Base-by-base conservation (phyloP, 64 coral and sea anemone genomes). In the Montipora foliosa region DNA sequence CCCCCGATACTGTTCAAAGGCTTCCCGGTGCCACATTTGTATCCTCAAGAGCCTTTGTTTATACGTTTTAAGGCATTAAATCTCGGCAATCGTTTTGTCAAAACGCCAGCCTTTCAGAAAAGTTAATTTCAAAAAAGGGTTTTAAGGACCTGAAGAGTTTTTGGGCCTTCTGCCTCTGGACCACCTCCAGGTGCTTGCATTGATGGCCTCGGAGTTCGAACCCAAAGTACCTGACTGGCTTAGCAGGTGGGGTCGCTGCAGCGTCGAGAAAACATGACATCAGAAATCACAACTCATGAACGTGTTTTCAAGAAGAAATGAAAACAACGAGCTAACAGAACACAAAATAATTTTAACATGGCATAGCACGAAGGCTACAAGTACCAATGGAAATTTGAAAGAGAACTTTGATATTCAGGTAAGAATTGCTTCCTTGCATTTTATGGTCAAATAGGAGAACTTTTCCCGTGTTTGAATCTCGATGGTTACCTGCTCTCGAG, bases 221-320 rank as follows among this genome's bases (percentile, higher is more conserved):
- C 10, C 82, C 45, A 86, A 86, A 86, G 44, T 86, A 86, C 82
- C 82, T 86, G 66, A 72, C 82, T 46, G 14, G 6, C 46, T 12
- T 12, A 45, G n/a, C 82, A 86, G 82, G 82, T 86, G 82, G 82
- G 82, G 16, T 49, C 45, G 46, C 14, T 86, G 66, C 47, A 49
- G 49, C 6, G 66, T 49, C 47, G 13, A 78, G 45, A 86, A 12
- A 71, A 48, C 62, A 86, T 86, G 82, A 86, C 82, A 86, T 86
- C 82, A 86, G 64, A 86, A n/a, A n/a, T 50, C 46, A 71, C 64
- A 62, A 71, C 37, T 86, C 62, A 44, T 20, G 62, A 15, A 47
- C n/a, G 62, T 68, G 47, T 86, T 86, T 71, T 86, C 67, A 49
- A 46, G 61, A 13, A 72, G 37, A 86, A 86, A 71, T 71, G 62